Evolutionary conservation across 2,113 vertebrate species (phyloP).

Genomic region (Rhegmatorhina hoffmannsi): DNA sequence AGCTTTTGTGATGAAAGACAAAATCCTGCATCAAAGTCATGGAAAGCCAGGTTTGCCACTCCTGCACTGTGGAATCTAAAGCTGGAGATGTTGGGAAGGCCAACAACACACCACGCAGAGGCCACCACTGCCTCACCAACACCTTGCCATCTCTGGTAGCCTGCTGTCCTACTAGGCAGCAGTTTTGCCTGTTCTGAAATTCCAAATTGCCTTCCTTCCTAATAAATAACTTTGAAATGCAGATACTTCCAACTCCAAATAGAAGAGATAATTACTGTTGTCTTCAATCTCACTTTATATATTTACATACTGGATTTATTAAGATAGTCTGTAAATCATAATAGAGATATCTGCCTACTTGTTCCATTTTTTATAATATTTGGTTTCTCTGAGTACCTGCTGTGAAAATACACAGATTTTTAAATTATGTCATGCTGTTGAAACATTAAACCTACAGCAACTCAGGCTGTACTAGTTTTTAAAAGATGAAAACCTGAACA

Average conservation of each 20-base stretch:
- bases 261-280: not conserved
- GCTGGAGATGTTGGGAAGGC: not conserved
- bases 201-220: not conserved
- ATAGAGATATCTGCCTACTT: not conserved
- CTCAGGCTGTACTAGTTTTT: not conserved
- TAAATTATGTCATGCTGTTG: not conserved
- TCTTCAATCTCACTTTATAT: not conserved
- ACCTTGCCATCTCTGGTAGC: not conserved
- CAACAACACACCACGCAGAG: accelerated
- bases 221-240: not conserved
- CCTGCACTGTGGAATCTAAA: not conserved
- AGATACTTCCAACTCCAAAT: not conserved
- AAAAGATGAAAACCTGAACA: not conserved
- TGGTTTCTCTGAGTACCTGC: not conserved
- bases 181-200: not conserved
- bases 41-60: not conserved
- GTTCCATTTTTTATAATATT: not conserved
- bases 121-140: not conserved
- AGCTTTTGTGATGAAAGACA: not conserved
- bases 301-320: not conserved
- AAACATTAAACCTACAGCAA: not conserved
- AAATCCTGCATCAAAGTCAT: not conserved
- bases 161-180: not conserved
- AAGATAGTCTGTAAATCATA: not conserved
- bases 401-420: slow-evolving; percentile 9